Evolutionary conservation across 1,140 invertebrate species (phyloP).

Genomic region (Drosophila willistoni): DNA sequence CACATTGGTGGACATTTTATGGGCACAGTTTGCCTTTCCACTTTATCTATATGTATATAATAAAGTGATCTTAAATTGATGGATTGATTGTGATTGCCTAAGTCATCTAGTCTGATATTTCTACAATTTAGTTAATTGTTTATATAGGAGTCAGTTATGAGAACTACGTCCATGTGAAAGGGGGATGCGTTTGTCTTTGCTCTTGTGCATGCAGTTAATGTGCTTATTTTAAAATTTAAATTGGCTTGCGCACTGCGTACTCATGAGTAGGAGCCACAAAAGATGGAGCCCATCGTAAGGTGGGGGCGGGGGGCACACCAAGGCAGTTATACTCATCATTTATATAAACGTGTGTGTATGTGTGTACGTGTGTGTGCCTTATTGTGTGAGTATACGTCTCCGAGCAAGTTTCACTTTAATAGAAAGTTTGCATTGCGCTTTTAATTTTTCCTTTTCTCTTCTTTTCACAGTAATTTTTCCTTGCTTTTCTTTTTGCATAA

Average conservation of each 20-base stretch:
- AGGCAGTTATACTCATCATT: conserved; percentile 18
- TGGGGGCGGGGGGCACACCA: neutral
- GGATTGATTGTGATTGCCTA: too few species aligned
- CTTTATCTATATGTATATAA: too few species aligned
- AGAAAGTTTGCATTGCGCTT: conserved; percentile 68
- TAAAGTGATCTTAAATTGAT: too few species aligned
- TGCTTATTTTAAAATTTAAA: conserved; percentile 82
- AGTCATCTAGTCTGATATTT: too few species aligned
- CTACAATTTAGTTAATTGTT: too few species aligned
- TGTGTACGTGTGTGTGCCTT: conserved; percentile 20
- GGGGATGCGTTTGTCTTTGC: conserved; percentile 45
- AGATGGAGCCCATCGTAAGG: neutral
- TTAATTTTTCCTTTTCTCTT: conserved; percentile 14
- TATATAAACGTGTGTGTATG: neutral
- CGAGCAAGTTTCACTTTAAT: conserved; percentile 58
- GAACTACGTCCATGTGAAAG: neutral
- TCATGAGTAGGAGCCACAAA: conserved; percentile 43
- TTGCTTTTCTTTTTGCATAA: conserved; percentile 59
- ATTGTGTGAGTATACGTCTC: neutral
- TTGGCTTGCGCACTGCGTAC: conserved; percentile 78
- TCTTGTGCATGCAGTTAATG: conserved; percentile 73
- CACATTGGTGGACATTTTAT: too few species aligned
- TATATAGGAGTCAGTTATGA: too few species aligned
- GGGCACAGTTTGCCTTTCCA: too few species aligned
- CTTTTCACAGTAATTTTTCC: neutral